These are phyloP conservation scores for Centropus bengalensis DNA, from an alignment of 2,113 vertebrate genomes.

Conservation along the genomic window DNA sequence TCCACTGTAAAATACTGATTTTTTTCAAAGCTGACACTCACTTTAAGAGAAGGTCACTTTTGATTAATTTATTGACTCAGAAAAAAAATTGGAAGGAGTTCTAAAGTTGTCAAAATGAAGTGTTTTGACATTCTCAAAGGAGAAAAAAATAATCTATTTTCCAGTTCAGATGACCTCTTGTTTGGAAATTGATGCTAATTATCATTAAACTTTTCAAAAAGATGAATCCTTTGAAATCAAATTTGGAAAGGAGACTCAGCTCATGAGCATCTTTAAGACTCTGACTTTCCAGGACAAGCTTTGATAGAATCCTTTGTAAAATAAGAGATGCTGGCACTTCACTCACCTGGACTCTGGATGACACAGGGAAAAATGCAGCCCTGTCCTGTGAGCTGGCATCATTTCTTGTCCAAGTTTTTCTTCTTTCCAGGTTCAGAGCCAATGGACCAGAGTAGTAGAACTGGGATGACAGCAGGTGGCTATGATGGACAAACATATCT, in stretches of 20 bases:
- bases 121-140: conserved; percentile 39
- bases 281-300: not conserved
- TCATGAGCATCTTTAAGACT: not conserved
- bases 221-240: not conserved
- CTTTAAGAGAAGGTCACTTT: not conserved
- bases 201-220: conserved; percentile 37
- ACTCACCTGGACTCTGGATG: not conserved
- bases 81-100: conserved; percentile 29
- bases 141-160: conserved; percentile 5
- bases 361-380: fast-evolving
- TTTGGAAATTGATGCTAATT: conserved; percentile 52
- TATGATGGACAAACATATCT: not conserved
- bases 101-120: conserved; percentile 40
- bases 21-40: conserved; percentile 18
- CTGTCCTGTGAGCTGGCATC: not conserved
- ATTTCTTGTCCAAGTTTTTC: not conserved
- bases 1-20: conserved; percentile 47
- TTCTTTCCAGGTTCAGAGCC: not conserved
- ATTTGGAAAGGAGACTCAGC: not conserved
- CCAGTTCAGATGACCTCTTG: conserved; percentile 43
- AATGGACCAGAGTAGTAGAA: not conserved
- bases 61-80: conserved; percentile 39
- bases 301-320: not conserved
- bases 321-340: fast-evolving
- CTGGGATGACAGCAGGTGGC: fast-evolving